Evolutionary conservation across 2,113 vertebrate genomes (phyloP).

Genomic region (Sylvietta virens): DNA sequence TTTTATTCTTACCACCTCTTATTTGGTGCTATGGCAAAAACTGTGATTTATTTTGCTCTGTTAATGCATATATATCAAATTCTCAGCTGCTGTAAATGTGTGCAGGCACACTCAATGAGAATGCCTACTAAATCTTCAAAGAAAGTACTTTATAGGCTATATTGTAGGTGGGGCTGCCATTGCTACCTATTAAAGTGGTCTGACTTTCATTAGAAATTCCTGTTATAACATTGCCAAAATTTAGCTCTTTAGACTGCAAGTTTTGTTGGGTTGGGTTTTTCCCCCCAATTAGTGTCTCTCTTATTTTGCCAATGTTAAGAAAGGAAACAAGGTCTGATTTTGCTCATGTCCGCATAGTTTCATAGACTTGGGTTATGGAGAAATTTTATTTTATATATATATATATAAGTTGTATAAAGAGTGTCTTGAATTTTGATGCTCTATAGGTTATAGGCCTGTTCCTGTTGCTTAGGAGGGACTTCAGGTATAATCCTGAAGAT

Average conservation of each 20-base stretch:
- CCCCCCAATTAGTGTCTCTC: neutral
- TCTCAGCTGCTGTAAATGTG: constrained; percentile 35
- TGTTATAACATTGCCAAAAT: neutral
- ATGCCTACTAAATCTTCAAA: constrained; percentile 41
- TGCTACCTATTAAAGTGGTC: constrained; percentile 29
- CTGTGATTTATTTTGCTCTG: neutral
- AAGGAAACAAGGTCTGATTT: neutral
- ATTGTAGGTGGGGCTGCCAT: neutral
- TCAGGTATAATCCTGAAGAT: neutral
- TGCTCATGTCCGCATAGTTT: neutral
- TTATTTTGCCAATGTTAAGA: neutral
- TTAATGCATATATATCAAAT: neutral
- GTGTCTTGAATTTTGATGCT: neutral
- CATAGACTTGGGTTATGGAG: neutral
- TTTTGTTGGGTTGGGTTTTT: neutral
- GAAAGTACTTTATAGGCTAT: neutral
- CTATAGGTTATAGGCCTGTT: neutral
- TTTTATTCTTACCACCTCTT: neutral
- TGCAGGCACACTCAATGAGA: neutral
- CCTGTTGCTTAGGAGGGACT: neutral
- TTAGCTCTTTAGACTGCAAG: neutral
- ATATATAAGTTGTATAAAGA: neutral
- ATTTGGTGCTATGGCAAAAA: neutral
- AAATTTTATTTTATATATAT: neutral
- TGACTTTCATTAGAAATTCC: constrained; percentile 30